These are phyloP conservation scores for Albula glossodonta DNA, from an alignment of 2,113 vertebrate species.

Conservation along the genomic window DNA sequence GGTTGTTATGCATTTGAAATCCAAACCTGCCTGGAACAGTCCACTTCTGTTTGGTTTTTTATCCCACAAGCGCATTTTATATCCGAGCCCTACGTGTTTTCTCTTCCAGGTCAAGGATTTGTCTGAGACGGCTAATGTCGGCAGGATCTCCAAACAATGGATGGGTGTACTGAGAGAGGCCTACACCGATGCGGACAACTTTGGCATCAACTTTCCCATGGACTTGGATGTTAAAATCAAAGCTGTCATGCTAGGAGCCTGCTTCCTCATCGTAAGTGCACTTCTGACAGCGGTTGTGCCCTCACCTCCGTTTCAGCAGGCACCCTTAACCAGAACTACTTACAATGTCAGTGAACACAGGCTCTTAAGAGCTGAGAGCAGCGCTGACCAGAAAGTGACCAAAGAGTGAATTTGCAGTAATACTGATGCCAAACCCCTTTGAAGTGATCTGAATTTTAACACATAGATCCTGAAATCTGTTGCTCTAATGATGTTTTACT, in stretches of 20 bases:
- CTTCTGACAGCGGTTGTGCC: background rate
- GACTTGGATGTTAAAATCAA: conserved; percentile 73
- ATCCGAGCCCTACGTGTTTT: background rate
- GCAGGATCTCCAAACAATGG: conserved; percentile 64
- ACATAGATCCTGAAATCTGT: background rate
- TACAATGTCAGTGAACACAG: too few species aligned
- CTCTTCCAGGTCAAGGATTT: conserved; percentile 51
- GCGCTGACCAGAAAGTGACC: too few species aligned
- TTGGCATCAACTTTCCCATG: conserved; percentile 65
- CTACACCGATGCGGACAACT: conserved; percentile 60
- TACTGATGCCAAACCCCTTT: too few species aligned
- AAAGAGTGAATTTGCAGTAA: too few species aligned
- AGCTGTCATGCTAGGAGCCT: conserved; percentile 67
- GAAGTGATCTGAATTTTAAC: too few species aligned
- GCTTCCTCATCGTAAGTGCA: conserved; percentile 71
- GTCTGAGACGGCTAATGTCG: conserved; percentile 49
- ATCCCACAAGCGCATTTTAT: background rate
- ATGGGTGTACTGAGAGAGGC: conserved; percentile 48
- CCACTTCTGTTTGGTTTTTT: too few species aligned
- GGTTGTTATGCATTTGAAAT: background rate
- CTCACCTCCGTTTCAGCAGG: background rate
- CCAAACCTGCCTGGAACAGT: too few species aligned
- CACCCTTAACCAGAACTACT: too few species aligned
- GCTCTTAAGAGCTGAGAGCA: too few species aligned
- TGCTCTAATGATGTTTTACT: background rate